Percentiles rank a stretch among this genome's conserved stretches.
phyloP scores from a whole-genome alignment of 2,888 invertebrate species.

The Linnaemya tessellans region DNA sequence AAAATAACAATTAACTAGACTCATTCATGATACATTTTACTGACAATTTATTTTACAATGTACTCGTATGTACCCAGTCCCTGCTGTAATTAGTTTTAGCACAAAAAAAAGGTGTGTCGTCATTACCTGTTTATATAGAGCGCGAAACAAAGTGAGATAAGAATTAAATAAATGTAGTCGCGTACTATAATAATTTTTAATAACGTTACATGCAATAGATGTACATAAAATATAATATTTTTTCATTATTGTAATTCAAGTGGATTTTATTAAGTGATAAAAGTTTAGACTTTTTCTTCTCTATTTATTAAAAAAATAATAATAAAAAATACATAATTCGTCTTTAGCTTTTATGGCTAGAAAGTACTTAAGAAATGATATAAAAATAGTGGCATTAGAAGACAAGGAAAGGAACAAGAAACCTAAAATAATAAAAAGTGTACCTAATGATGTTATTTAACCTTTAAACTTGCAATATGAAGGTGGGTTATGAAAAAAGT shows the following conservation, averaged over 20 bases:
- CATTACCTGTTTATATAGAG: constrained; percentile 9
- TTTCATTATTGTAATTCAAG: not conserved
- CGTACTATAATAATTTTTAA: not conserved
- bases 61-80: not conserved
- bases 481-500: not conserved
- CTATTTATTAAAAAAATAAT: constrained; percentile 4
- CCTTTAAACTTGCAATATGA: constrained; percentile 24
- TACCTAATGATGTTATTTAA: constrained; percentile 24
- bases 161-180: not conserved
- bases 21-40: constrained; percentile 15
- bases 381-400: constrained; percentile 1
- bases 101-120: constrained; percentile 59
- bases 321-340: not conserved
- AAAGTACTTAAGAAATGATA: not conserved
- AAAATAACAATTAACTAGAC: not conserved
- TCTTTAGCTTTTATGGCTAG: not conserved
- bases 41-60: constrained; percentile 43
- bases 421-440: constrained; percentile 13
- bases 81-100: not conserved
- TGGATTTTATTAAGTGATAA: constrained; percentile 17
- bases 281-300: not conserved
- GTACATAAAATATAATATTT: not conserved
- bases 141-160: not conserved
- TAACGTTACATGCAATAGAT: constrained; percentile 35
- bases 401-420: constrained; percentile 11